These are phyloP conservation scores for Lymantria monacha DNA, from an alignment of 2,888 invertebrate genomes.

Conservation along the genomic window DNA sequence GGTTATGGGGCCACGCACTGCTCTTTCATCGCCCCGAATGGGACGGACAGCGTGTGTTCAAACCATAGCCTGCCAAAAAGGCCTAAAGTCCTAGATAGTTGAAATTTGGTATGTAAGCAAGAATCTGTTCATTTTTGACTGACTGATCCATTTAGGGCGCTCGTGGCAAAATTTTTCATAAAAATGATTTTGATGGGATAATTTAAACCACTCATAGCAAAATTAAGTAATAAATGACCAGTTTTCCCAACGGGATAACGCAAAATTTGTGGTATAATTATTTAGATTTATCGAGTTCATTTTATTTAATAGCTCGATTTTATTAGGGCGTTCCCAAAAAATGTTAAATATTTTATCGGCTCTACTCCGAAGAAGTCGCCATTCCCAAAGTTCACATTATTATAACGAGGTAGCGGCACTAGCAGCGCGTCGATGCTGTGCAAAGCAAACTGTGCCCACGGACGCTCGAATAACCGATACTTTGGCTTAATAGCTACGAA, in stretches of 20 bases:
- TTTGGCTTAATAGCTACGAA: slow-evolving; percentile 76
- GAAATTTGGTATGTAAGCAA: no score
- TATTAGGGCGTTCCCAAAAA: slow-evolving; percentile 27
- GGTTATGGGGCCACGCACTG: no score
- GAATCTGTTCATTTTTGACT: no score
- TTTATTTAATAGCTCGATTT: slow-evolving; percentile 25
- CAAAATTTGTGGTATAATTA: slow-evolving; percentile 2
- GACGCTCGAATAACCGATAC: slow-evolving; percentile 74
- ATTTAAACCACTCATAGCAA: no score
- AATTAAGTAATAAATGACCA: no score
- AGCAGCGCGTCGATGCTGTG: slow-evolving; percentile 63
- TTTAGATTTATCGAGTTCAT: slow-evolving; percentile 19
- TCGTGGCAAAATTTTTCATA: no score
- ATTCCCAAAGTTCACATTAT: slow-evolving; percentile 81
- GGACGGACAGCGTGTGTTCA: no score
- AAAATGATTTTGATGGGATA: no score
- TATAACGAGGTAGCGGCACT: slow-evolving; percentile 74
- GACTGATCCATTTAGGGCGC: no score
- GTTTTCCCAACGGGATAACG: not conserved
- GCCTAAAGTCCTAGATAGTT: no score
- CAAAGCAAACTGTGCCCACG: slow-evolving; percentile 78
- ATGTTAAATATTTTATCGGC: slow-evolving; percentile 45
- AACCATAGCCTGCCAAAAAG: no score
- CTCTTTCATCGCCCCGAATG: no score
- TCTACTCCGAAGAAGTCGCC: slow-evolving; percentile 72